Evolutionary conservation across 2,113 vertebrate species (phyloP), one percentile per base, ranked within the genome.

Genomic region (Ranitomeya imitator): DNA sequence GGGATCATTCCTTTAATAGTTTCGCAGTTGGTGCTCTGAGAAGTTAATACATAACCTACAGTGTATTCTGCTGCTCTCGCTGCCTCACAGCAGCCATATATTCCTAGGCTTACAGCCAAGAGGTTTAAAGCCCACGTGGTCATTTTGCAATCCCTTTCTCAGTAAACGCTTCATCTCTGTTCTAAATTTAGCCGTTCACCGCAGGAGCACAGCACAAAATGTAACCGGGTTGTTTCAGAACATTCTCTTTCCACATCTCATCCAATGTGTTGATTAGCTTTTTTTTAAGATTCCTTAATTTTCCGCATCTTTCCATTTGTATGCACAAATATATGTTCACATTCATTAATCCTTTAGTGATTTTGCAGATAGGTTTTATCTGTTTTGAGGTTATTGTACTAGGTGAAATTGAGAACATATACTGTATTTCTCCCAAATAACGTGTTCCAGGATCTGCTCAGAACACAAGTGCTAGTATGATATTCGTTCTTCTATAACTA

Each of bases 121-220:
- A 57, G 57, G 45, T 83, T 83, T 84, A 65, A 55, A 45, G 21
- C 69, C 57, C 87, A 88, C 87, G 80, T 88, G 87, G 55, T 88
- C 6, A 54, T 84, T 84, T 84, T 78, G 87, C 87, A 83, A 88
- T 88, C 87, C 80, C 80, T 84, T 84, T 83, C 87, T 73, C 80
- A 88, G 87, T 83, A 88, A 83, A 54, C 45, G 67, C 87, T 83
- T 51, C 69, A 88, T 31, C 54, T 45, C 80, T 54, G 37, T 83
- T 83, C 87, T 88, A 88, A 77, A 88, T 84, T 83, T 88, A 88
- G 87, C 79, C 9, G 71, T 23, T 67, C 71, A 63, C 87, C 23
- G 6, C 87, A 77, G 71, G 87, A 84, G 73, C 80, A 61, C 10
- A 61, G 80, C 80, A 88, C 80, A 78, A 59, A 88, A 83, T 88